A percentile compares a stretch with the other conserved stretches of the same genome.
Evolutionary conservation across 2,888 invertebrate genomes (phyloP).

Genomic region (Steinernema carpocapsae): DNA sequence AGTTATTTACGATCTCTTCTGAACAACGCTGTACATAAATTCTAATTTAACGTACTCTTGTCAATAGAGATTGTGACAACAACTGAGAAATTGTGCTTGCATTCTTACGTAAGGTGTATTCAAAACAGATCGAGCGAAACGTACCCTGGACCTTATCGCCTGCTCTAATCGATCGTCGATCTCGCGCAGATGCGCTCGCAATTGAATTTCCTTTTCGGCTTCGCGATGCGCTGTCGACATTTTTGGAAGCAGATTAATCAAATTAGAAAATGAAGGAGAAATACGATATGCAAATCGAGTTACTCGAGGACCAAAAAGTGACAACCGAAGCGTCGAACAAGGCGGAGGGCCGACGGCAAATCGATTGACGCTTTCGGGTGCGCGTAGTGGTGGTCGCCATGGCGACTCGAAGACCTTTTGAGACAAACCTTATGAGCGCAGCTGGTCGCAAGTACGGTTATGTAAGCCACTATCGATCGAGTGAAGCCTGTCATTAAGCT

Average conservation of each 20-base stretch:
- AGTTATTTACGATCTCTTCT: not conserved
- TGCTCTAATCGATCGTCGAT: constrained; percentile 29
- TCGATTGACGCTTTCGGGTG: not conserved
- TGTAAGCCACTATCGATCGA: too few relatives aligned
- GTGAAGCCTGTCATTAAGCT: too few relatives aligned
- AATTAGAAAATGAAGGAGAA: constrained; percentile 16
- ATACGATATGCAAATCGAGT: constrained; percentile 22
- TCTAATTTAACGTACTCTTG: not conserved
- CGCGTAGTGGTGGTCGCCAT: constrained; percentile 1
- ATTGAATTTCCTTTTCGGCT: constrained; percentile 1
- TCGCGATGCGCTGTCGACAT: constrained; percentile 13
- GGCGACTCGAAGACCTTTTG: not conserved
- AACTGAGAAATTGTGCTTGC: not conserved
- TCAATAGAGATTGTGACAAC: not conserved
- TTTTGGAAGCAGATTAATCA: constrained; percentile 11
- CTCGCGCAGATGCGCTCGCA: constrained; percentile 16
- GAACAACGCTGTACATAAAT: too few relatives aligned
- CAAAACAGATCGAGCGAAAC: not conserved
- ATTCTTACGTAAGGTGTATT: not conserved
- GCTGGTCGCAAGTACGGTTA: not conserved
- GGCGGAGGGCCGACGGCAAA: not conserved
- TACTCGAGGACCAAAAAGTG: not conserved
- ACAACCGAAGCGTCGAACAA: not conserved
- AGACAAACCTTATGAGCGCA: not conserved
- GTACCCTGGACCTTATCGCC: constrained; percentile 20